These are phyloP conservation scores for Cosmia pyralina DNA, from an alignment of 2,888 invertebrate genomes.

Conservation along the genomic window DNA sequence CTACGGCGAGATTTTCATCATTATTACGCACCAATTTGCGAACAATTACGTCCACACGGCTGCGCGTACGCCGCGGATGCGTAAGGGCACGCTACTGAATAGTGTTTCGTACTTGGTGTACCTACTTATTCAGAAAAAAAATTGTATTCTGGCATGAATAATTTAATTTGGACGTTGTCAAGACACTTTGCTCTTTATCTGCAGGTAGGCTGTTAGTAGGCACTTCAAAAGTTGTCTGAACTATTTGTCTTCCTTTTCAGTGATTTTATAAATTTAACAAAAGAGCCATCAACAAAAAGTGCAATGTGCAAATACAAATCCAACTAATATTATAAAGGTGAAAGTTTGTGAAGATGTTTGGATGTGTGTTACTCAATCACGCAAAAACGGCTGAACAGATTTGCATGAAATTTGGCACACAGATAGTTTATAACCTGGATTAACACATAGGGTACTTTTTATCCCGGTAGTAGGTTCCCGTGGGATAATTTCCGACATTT, in stretches of 20 bases:
- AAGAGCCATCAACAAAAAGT: not conserved
- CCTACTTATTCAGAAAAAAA: conserved; percentile 41
- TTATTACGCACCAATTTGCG: conserved; percentile 60
- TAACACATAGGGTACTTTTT: too few relatives aligned
- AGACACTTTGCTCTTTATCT: not conserved
- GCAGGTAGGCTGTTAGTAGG: too few relatives aligned
- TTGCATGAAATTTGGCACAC: too few relatives aligned
- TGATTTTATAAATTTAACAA: not conserved
- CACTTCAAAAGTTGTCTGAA: not conserved
- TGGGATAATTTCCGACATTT: too few relatives aligned
- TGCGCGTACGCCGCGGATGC: conserved; percentile 13
- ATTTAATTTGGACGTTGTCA: not conserved
- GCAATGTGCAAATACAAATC: not conserved
- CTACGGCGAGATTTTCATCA: conserved; percentile 60
- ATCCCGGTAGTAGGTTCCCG: too few relatives aligned
- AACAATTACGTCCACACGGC: conserved; percentile 57
- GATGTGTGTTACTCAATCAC: too few relatives aligned
- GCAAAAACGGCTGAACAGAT: too few relatives aligned
- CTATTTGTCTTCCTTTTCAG: not conserved
- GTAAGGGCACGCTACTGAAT: conserved; percentile 29
- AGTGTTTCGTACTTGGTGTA: conserved; percentile 15
- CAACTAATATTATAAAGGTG: too few relatives aligned
- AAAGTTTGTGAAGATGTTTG: too few relatives aligned
- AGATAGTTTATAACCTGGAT: too few relatives aligned
- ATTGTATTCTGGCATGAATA: not conserved